Percentiles rank a stretch among this genome's conserved stretches.
Evolutionary conservation across 2,888 invertebrate species (phyloP).

Genomic region (Adelphocoris suturalis): DNA sequence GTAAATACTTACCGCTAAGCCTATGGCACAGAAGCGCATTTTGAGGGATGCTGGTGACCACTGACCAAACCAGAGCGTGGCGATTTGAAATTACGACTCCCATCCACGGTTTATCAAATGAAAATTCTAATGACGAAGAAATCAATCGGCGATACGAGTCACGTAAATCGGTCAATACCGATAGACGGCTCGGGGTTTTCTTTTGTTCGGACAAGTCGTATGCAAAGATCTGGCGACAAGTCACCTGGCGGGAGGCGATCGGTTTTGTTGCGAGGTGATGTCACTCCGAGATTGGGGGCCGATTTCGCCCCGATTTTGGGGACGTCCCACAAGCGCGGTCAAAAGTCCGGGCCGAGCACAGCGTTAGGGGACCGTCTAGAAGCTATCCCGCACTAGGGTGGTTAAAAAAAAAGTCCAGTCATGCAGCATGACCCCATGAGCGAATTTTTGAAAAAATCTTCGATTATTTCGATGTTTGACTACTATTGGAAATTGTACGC

Average conservation of each 20-base stretch:
- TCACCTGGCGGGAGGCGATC: background rate
- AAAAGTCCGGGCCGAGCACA: no score
- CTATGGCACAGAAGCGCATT: background rate
- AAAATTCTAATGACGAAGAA: background rate
- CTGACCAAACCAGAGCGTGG: background rate
- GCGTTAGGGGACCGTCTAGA: no score
- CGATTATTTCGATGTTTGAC: no score
- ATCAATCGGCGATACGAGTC: background rate
- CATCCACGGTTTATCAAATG: background rate
- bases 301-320: no score
- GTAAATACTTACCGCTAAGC: background rate
- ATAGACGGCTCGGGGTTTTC: background rate
- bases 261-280: background rate
- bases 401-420: no score
- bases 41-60: background rate
- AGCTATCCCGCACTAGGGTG: no score
- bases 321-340: no score
- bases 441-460: no score
- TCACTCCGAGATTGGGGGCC: no score
- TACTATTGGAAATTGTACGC: no score
- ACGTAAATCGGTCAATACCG: constrained; percentile 21
- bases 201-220: background rate
- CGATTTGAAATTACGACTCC: background rate
- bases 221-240: background rate
- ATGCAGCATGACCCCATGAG: no score